Evolutionary conservation across 2,113 vertebrate species (phyloP).

Genomic region (Sturnira hondurensis): DNA sequence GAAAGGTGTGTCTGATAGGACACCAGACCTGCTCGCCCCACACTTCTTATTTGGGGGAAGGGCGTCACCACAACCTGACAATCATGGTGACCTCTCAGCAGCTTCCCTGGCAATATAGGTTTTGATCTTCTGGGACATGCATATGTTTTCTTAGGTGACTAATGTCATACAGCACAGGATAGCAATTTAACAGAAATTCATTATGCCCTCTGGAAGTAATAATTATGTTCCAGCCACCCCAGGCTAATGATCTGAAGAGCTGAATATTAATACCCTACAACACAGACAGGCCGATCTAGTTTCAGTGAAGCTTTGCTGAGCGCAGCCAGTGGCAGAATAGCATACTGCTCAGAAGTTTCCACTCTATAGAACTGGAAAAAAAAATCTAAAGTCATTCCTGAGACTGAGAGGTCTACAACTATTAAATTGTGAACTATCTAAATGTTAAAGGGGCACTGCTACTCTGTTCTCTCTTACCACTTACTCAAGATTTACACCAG

Average conservation of each 20-base stretch:
- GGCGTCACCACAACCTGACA: not conserved
- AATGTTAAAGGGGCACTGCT: not conserved
- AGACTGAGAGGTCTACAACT: not conserved
- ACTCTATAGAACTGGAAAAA: not conserved
- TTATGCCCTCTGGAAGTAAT: not conserved
- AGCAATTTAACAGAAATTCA: not conserved
- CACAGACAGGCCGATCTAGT: not conserved
- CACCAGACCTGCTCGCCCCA: not conserved
- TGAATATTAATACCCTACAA: not conserved
- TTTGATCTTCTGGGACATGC: not conserved
- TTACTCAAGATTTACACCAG: conserved; percentile 54
- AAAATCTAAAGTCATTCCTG: not conserved
- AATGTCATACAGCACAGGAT: not conserved
- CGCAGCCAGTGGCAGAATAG: not conserved
- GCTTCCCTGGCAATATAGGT: not conserved
- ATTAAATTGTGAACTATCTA: not conserved
- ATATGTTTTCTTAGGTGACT: not conserved
- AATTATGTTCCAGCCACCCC: not conserved
- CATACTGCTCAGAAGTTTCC: not conserved
- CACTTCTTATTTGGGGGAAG: not conserved
- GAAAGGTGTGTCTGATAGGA: not conserved
- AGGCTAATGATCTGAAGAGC: not conserved
- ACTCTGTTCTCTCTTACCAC: not conserved
- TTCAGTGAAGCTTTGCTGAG: not conserved
- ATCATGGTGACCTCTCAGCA: not conserved